A percentile compares a stretch with the other conserved stretches of the same genome.
Evolutionary conservation across 2,113 vertebrate genomes (phyloP).

Genomic region (Arvicanthis niloticus): DNA sequence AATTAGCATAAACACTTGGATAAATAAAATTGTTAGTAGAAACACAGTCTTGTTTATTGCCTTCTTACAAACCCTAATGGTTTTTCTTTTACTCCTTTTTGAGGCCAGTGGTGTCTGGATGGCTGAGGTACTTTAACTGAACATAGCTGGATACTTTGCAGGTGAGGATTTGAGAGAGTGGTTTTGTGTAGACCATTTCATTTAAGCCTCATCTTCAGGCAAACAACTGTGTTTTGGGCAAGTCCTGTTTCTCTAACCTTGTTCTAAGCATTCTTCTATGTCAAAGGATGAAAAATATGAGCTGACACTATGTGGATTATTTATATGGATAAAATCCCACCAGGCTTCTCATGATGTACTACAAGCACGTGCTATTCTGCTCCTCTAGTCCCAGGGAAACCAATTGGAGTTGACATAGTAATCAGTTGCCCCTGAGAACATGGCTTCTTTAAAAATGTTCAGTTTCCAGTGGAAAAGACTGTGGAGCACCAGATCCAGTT

Average conservation of each 20-base stretch:
- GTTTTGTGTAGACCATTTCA: neutral
- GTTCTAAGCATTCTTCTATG: conserved; percentile 36
- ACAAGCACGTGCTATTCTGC: conserved; percentile 39
- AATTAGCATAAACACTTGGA: neutral
- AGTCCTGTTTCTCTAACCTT: conserved; percentile 4
- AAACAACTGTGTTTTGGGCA: neutral
- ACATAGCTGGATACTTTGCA: neutral
- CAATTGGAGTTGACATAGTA: neutral
- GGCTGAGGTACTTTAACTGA: neutral
- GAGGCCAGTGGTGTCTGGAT: neutral
- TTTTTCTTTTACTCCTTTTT: neutral
- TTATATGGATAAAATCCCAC: conserved; percentile 59
- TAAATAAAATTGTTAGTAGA: neutral
- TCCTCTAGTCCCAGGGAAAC: conserved; percentile 43
- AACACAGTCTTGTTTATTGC: neutral
- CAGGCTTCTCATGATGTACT: conserved; percentile 7
- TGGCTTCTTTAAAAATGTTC: conserved; percentile 11
- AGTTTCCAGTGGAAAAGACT: neutral
- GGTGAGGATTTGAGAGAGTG: rapidly evolving
- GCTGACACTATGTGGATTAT: conserved; percentile 75
- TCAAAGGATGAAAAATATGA: conserved; percentile 66
- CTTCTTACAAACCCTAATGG: neutral
- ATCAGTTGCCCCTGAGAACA: neutral
- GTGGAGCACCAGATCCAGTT: neutral
- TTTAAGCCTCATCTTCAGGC: conserved; percentile 1